Base-by-base conservation (phyloP, 2,797 vertebrate species). In the Myiotriccus ornatus region DNA sequence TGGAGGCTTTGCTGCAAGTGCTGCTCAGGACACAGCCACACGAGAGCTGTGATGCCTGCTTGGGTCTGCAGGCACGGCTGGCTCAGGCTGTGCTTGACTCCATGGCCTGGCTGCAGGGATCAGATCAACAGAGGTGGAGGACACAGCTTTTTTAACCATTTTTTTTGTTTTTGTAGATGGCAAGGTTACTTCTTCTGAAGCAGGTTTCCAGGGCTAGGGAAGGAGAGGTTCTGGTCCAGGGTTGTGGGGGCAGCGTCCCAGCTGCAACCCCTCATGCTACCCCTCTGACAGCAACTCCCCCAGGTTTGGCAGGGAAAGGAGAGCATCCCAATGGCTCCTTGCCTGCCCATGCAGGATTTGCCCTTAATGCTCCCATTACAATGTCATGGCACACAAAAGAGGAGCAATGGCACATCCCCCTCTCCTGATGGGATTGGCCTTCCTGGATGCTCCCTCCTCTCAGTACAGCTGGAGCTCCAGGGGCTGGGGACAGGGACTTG, bases 401-500 rank as follows among this genome's bases (percentile, higher is more conserved):
- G 56, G 30, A 67, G 4, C 2, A 1, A 2, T 5, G 30, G 37
- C 37, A 22, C 2, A 0, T 74, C 37, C 56, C 34, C 2, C 44
- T 64, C 20, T 39, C 39, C 59, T 59, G 53, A 19, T 7, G 18
- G 18, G 35, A 2, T 7, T 1, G 4, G 20, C 39, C 67, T 89
- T 23, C 46, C 46, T 63, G 12, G 44, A 3, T 14, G 35, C 39
- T 39, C 10, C 41, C 22, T 37, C 12, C 37, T 28, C 27, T 67
- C 2, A 0, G 46, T 25, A 5, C 6, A 10, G 11, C 19, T 2
- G 4, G 21, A 9, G 67, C 37, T 60, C 23, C 9, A 23, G 23
- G 46, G 34, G 47, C 1, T 35, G 50, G 4, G 27, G 41, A 3
- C 2, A 1, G 27, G 8, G 12, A 34, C 53, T 55, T 0, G 0